Evolutionary conservation across 2,113 vertebrate species (phyloP), one percentile per base, ranked within the genome.

Genomic region (Callithrix jacchus): DNA sequence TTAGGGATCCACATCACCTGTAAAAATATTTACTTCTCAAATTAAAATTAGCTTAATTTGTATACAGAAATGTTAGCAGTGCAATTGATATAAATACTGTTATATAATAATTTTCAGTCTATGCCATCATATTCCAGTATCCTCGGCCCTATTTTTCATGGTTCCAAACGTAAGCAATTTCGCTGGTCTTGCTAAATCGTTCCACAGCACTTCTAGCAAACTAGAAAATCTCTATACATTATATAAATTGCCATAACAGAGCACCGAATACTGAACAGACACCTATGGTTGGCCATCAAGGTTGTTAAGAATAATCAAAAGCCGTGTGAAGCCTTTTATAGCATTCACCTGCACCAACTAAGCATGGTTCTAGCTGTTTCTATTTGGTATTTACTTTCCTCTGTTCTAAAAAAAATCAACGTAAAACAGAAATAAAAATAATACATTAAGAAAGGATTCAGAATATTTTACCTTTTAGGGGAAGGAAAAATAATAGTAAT

Each of bases 251-350:
- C 84, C 52, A 92, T 73, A 93, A 94, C 23, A 52, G n/a, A 84
- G 81, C 80, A 86, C 49, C 14, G 64, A 61, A 54, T 92, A 94
- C 90, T 93, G 79, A 97, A 92, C 89, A 98, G 90, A 96, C 76
- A 94, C 95, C 91, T 92, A 86, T 90, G 94, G 90, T 95, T 98
- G 92, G 83, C 76, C 85, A 95, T 87, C 37, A 49, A 70, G 58
- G 93, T 87, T 97, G 92, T 97, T 97, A 95, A 87, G 56, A 96
- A 93, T 91, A 97, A 97, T 97, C 91, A 93, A 97, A 98, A 97
- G 52, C 92, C 88, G 37, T 89, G 21, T 45, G 86, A 96, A 95
- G 64, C 18, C 85, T 98, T 98, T 96, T 84, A 95, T 88, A 95
- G 68, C 86, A 93, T 76, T 93, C 37, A 97, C 52, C 74, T 96